phyloP scores from a whole-genome alignment of 2,113 vertebrate genomes.

The Burhinus oedicnemus region DNA sequence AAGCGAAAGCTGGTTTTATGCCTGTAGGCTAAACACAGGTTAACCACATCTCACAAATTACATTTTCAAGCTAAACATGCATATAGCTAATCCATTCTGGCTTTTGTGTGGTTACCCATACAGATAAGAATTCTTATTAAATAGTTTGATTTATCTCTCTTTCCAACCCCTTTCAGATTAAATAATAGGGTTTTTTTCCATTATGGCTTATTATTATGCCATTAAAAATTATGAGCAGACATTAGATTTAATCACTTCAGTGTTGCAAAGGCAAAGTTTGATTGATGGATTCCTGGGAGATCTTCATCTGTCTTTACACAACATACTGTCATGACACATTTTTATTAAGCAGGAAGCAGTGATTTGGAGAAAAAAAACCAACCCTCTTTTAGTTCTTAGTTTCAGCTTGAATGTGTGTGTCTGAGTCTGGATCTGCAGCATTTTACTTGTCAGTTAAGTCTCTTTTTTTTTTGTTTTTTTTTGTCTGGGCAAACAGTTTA shows the following conservation, averaged over 20 bases:
- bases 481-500: background rate
- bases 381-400: background rate
- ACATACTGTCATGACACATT: background rate
- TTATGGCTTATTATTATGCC: background rate
- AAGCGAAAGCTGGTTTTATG: background rate
- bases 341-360: background rate
- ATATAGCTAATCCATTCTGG: background rate
- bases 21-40: background rate
- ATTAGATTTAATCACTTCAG: background rate
- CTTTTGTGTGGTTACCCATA: background rate
- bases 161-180: background rate
- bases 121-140: constrained; percentile 12
- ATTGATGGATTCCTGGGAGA: background rate
- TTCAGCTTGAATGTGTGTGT: background rate
- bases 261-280: background rate
- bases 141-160: background rate
- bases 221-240: background rate
- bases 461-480: background rate
- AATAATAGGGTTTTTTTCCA: background rate
- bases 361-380: background rate
- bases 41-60: background rate
- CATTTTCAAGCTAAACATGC: background rate
- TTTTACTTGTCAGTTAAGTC: background rate
- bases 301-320: background rate
- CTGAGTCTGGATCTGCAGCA: background rate